Evolutionary conservation across 1,140 invertebrate species (phyloP).

Genomic region (Megalopta genalis): DNA sequence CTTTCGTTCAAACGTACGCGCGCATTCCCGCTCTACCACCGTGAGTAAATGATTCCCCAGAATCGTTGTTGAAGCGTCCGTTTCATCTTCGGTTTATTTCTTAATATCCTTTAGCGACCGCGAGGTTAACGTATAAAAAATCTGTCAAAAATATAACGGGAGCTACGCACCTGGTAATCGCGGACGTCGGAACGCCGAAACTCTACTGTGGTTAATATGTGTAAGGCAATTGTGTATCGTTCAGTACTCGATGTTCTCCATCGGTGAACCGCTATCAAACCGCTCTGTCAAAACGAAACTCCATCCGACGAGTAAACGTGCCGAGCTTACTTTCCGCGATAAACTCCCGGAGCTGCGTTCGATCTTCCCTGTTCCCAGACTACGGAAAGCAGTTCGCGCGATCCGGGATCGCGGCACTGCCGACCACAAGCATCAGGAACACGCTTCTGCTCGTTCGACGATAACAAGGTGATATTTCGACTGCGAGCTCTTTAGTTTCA

Average conservation of each 20-base stretch:
- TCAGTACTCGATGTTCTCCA: slow-evolving; percentile 9
- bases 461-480: too few relatives aligned
- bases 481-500: too few relatives aligned
- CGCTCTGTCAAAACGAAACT: neutral
- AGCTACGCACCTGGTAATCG: slow-evolving; percentile 24
- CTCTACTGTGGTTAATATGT: slow-evolving; percentile 21
- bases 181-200: slow-evolving; percentile 26
- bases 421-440: too few relatives aligned
- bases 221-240: slow-evolving; percentile 45
- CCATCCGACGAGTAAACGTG: neutral
- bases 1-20: slow-evolving; percentile 9
- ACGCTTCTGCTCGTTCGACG: too few relatives aligned
- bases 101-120: slow-evolving; percentile 29
- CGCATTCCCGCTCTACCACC: neutral
- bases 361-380: too few relatives aligned
- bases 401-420: too few relatives aligned
- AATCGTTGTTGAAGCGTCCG: neutral
- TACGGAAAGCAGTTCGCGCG: too few relatives aligned
- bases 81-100: neutral
- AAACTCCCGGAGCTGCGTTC: too few relatives aligned
- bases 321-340: too few relatives aligned
- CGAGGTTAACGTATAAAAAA: slow-evolving; percentile 50
- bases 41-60: neutral
- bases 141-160: slow-evolving; percentile 52
- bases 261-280: slow-evolving; percentile 8